Percentiles rank a stretch among this genome's conserved stretches.
These are phyloP conservation scores for Theocolax elegans DNA, from an alignment of 1,140 invertebrate genomes.

Conservation along the genomic window DNA sequence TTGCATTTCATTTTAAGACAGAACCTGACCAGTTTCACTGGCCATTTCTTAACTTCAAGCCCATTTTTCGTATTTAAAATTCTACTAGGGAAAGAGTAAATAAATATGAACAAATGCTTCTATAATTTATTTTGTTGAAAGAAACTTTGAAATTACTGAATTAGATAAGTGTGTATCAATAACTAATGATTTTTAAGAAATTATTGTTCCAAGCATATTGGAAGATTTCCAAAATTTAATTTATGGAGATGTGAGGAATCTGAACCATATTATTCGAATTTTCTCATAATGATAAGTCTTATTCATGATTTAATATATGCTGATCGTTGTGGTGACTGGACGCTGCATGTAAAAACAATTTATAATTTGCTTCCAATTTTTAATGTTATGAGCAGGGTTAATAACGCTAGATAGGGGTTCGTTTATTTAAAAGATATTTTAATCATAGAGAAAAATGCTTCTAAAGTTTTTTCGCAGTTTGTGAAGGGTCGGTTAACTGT, in stretches of 20 bases:
- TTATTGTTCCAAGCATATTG: not conserved
- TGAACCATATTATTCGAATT: slow-evolving; percentile 12
- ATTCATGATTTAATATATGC: slow-evolving; percentile 21
- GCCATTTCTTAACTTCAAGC: too few relatives aligned
- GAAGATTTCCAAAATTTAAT: slow-evolving; percentile 10
- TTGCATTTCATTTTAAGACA: too few relatives aligned
- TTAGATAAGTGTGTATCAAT: not conserved
- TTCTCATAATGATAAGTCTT: slow-evolving; percentile 11
- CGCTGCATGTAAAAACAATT: slow-evolving; percentile 17
- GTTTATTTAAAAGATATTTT: slow-evolving; percentile 31
- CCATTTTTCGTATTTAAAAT: too few relatives aligned
- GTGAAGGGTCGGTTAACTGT: slow-evolving; percentile 7
- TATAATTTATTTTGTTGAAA: not conserved
- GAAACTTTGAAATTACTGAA: too few relatives aligned
- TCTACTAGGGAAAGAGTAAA: slow-evolving; percentile 7
- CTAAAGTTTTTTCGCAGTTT: slow-evolving; percentile 3
- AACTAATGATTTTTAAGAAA: not conserved
- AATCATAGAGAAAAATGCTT: not conserved
- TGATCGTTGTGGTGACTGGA: slow-evolving; percentile 38
- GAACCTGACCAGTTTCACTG: too few relatives aligned
- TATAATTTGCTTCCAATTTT: slow-evolving; percentile 36
- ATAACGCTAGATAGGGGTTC: slow-evolving; percentile 35
- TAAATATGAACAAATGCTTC: slow-evolving; percentile 13
- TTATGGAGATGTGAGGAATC: not conserved
- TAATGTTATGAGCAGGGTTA: slow-evolving; percentile 22